phyloP scores from a whole-genome alignment of 2,113 vertebrate genomes.

The Pitta sordida region DNA sequence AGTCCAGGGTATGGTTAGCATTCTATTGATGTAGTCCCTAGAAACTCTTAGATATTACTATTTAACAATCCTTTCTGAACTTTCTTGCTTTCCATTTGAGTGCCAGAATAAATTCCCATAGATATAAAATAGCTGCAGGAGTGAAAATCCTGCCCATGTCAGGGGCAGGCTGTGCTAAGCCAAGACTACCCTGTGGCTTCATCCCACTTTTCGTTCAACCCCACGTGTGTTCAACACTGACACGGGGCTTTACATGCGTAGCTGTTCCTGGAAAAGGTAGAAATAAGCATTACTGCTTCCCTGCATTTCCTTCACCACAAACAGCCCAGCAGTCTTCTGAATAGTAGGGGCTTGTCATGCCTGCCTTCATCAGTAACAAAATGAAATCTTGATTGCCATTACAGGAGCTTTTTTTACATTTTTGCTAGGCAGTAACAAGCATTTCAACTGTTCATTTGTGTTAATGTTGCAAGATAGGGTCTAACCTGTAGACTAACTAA shows the following conservation, averaged over 20 bases:
- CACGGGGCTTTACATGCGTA: accelerated
- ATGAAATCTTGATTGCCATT: constrained; percentile 11
- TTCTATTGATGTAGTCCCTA: background rate
- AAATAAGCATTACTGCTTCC: background rate
- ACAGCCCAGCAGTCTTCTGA: background rate
- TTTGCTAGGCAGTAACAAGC: background rate
- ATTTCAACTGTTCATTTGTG: constrained; percentile 50
- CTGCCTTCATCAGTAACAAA: background rate
- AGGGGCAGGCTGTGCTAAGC: background rate
- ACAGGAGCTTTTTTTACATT: background rate
- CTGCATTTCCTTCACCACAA: background rate
- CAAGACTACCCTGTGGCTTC: accelerated
- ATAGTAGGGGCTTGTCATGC: background rate
- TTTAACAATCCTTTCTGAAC: background rate
- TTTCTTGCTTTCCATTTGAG: background rate
- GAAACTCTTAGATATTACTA: background rate
- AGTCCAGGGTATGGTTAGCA: background rate
- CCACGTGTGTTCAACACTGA: accelerated
- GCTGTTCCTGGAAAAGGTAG: background rate
- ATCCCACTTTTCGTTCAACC: background rate
- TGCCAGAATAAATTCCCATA: background rate
- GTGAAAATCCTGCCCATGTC: background rate
- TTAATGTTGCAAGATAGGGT: constrained; percentile 44
- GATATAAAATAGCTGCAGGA: background rate
- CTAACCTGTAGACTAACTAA: constrained; percentile 61